Conservation (phyloP, 2,797 vertebrate species). For the Phoebastria nigripes region DNA sequence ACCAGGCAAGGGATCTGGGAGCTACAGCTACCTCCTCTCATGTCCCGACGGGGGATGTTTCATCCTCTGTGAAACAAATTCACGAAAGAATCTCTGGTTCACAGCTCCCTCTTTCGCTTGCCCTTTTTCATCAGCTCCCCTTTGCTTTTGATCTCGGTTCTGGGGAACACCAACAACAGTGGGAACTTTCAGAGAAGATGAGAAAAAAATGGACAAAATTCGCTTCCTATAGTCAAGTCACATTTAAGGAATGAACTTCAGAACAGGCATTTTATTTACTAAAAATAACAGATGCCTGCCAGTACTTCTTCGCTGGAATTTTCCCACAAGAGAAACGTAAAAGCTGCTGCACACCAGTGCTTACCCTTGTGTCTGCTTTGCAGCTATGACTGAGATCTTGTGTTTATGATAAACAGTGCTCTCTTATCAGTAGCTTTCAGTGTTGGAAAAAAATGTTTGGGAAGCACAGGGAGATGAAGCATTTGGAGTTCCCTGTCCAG, state of each 20-base stretch:
- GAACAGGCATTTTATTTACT: not conserved
- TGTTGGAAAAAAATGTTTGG: not conserved
- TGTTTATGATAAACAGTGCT: not conserved
- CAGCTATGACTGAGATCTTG: not conserved
- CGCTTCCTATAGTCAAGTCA: not conserved
- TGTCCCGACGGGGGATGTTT: fast-evolving
- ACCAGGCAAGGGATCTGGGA: not conserved
- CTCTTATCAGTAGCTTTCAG: not conserved
- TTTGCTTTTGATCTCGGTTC: not conserved
- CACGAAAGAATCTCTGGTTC: not conserved
- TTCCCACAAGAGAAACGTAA: not conserved
- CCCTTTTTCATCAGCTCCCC: not conserved
- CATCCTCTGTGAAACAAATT: not conserved
- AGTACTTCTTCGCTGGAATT: not conserved
- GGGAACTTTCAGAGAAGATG: not conserved
- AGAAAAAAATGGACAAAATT: not conserved
- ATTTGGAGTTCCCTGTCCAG: not conserved
- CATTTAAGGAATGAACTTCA: not conserved
- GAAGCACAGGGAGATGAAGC: not conserved
- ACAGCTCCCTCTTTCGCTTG: not conserved
- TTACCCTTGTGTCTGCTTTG: not conserved
- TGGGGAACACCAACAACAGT: not conserved
- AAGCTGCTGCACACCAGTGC: not conserved
- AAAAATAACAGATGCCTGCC: not conserved
- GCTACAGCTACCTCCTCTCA: not conserved